A percentile compares a stretch with the other conserved stretches of the same genome.
These are phyloP conservation scores for Andrena minutula DNA, from an alignment of 2,888 invertebrate genomes.

Conservation along the genomic window DNA sequence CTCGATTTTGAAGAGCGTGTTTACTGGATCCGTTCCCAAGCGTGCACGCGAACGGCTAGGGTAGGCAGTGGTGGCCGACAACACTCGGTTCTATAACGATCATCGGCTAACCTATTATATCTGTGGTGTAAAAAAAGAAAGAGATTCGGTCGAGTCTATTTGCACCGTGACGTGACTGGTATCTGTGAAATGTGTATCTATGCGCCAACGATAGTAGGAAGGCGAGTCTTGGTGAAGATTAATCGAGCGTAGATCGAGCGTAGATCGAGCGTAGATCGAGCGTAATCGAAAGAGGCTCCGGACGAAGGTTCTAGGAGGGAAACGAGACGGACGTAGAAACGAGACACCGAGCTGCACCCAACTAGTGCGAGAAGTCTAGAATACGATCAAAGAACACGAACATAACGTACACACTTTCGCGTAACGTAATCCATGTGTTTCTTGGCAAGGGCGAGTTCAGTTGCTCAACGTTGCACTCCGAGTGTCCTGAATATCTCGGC, in stretches of 20 bases:
- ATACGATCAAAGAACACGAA: constrained; percentile 43
- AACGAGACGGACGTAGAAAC: constrained; percentile 22
- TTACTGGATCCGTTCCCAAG: constrained; percentile 37
- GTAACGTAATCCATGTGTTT: constrained; percentile 62
- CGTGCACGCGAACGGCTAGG: background rate
- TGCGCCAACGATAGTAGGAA: background rate
- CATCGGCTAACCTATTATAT: too few relatives aligned
- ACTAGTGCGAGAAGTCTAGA: constrained; percentile 10
- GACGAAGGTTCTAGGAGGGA: background rate
- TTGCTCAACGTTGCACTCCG: constrained; percentile 77
- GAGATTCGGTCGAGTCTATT: background rate
- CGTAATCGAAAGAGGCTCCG: background rate
- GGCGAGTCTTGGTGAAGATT: background rate
- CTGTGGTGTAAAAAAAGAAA: background rate
- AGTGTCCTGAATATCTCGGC: constrained; percentile 82
- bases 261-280: constrained; percentile 9
- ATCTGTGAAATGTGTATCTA: background rate
- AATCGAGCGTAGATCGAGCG: constrained; percentile 8
- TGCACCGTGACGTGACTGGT: background rate
- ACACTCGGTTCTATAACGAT: constrained; percentile 2
- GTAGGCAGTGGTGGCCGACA: background rate
- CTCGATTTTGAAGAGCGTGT: constrained; percentile 32
- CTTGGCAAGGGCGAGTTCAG: constrained; percentile 76
- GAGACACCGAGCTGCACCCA: constrained; percentile 71
- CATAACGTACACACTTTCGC: constrained; percentile 42